Conservation (phyloP, 2,113 vertebrate genomes). For the Chaetorhynchus papuensis region DNA sequence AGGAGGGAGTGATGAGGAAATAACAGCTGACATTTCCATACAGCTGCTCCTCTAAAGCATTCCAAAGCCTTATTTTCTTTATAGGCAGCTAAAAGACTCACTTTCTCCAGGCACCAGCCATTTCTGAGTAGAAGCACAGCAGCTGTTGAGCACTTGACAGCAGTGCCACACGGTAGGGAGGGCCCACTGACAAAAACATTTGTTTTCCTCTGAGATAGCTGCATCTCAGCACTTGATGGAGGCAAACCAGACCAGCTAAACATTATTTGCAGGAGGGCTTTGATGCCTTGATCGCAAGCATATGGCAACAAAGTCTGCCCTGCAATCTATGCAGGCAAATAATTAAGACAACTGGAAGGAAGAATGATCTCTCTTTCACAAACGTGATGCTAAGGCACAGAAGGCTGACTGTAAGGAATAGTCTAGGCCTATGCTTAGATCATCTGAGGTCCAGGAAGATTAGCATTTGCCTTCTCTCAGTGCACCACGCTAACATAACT, state of each 20-base stretch:
- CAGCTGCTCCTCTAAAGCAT: neutral
- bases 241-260: neutral
- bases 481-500: neutral
- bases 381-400: neutral
- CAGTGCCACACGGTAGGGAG: neutral
- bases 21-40: neutral
- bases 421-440: neutral
- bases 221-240: neutral
- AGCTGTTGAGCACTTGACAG: neutral
- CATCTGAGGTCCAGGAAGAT: neutral
- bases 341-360: neutral
- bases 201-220: neutral
- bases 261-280: neutral
- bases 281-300: neutral
- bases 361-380: neutral
- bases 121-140: neutral
- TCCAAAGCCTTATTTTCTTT: neutral
- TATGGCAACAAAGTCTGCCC: neutral
- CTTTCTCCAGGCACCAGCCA: neutral
- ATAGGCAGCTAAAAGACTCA: neutral
- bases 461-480: neutral
- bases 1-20: neutral
- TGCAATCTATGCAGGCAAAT: neutral
- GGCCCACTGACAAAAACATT: neutral
- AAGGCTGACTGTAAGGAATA: neutral